phyloP scores from a whole-genome alignment of 1,140 invertebrate species.

The Chironomus striatipennis region DNA sequence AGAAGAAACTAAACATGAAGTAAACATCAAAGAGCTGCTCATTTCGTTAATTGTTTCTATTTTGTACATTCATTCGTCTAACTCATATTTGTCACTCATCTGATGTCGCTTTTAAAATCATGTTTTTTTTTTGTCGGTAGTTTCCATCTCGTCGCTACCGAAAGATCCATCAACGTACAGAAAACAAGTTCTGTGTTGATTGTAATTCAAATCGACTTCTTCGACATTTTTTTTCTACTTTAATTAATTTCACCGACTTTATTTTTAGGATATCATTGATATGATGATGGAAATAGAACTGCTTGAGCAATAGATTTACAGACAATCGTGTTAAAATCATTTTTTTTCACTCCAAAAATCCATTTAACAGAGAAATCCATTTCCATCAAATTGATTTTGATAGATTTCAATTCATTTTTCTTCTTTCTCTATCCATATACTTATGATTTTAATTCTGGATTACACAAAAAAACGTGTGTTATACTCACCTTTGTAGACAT shows the following conservation, averaged over 20 bases:
- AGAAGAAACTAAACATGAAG: too few species aligned
- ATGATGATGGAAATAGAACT: constrained; percentile 6
- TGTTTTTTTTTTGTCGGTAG: too few species aligned
- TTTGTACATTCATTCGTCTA: neutral
- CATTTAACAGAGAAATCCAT: neutral
- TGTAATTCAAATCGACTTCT: neutral
- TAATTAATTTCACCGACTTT: constrained; percentile 9
- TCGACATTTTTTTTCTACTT: neutral
- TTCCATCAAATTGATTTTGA: neutral
- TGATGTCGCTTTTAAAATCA: neutral
- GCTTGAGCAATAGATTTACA: neutral
- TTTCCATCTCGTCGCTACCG: neutral
- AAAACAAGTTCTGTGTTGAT: neutral
- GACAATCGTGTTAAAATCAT: neutral
- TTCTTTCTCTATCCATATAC: neutral
- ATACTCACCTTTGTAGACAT: neutral
- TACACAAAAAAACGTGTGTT: neutral
- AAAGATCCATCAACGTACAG: neutral
- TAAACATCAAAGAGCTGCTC: neutral
- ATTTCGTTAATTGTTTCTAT: neutral
- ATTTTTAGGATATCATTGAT: neutral
- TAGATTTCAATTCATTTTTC: neutral
- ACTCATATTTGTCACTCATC: constrained; percentile 7
- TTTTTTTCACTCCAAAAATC: neutral
- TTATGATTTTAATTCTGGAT: neutral